phyloP scores from a whole-genome alignment of 2,797 vertebrate species.

The Lutjanus argentimaculatus region DNA sequence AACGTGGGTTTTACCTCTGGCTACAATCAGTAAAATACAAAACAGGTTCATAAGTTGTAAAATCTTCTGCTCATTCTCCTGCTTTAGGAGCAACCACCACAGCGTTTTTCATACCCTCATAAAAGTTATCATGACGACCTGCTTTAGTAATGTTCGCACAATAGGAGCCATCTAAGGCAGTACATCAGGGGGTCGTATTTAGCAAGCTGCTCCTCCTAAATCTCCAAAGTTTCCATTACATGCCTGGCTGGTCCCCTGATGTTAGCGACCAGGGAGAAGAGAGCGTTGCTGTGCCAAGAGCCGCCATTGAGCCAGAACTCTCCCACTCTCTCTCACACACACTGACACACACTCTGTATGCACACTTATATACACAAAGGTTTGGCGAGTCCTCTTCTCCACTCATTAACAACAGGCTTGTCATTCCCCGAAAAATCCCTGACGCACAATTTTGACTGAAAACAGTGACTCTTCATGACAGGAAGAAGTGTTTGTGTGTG shows the following conservation, averaged over 20 bases:
- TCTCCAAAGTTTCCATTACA: slow-evolving; percentile 83
- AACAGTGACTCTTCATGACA: slow-evolving; percentile 56
- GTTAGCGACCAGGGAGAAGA: slow-evolving; percentile 70
- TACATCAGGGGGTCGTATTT: slow-evolving; percentile 71
- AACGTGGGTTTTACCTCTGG: slow-evolving; percentile 40
- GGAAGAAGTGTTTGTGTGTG: slow-evolving; percentile 38
- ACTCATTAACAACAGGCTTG: slow-evolving; percentile 70
- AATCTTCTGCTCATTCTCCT: slow-evolving; percentile 38
- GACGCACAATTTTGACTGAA: slow-evolving; percentile 61
- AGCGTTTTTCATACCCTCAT: slow-evolving; percentile 46
- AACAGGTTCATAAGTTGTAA: slow-evolving; percentile 43
- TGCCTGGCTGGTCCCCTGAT: slow-evolving; percentile 79
- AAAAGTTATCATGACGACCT: slow-evolving; percentile 65
- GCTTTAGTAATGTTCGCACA: slow-evolving; percentile 46
- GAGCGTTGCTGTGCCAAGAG: slow-evolving; percentile 69
- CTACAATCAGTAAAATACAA: slow-evolving; percentile 62
- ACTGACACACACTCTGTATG: slow-evolving; percentile 48
- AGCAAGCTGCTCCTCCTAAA: slow-evolving; percentile 77
- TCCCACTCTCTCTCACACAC: slow-evolving; percentile 57
- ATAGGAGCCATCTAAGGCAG: slow-evolving; percentile 68
- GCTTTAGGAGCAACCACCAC: slow-evolving; percentile 31
- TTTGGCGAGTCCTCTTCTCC: slow-evolving; percentile 54
- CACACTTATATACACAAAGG: slow-evolving; percentile 49
- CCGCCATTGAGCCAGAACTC: slow-evolving; percentile 70
- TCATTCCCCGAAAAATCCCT: slow-evolving; percentile 76